Evolutionary conservation across 1,140 invertebrate genomes (phyloP), one percentile per base, ranked within the genome.

Genomic region (Danaus plexippus): DNA sequence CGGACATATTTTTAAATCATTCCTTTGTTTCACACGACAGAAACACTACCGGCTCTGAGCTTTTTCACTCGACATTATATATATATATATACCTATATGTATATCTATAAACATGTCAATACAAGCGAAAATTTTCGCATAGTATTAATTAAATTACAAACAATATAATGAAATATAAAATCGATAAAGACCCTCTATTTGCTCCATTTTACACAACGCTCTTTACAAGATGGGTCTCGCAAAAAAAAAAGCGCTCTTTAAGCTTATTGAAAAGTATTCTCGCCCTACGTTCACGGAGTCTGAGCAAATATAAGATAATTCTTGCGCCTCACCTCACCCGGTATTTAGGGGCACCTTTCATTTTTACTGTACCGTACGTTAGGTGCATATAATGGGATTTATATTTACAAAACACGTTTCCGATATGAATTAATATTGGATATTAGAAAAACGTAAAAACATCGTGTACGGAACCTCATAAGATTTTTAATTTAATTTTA

Each of bases 221-320:
- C 63, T 73, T 75, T 82, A 78, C 75, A 81, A 80, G 80, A 80
- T 68, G 73, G 71, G 66, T 67, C 72, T 71, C 55, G 69, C 66
- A 69, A 69, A 77, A 68, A 80, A 81, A 84, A 82, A 80, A 75
- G 66, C 67, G 73, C 75, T 77, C 76, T 83, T 75, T 80, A 82
- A 85, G 82, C 82, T 85, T 85, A 85, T 85, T 85, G 82, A 83
- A 85, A 81, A 83, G 82, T 85, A 80, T 83, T 83, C 77, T 71
- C 82, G 80, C 80, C 82, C 82, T 66, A 70, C 72, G 80, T 85
- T 85, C 79, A 85, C 82, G 82, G 75, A 67, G 64, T 83, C 76
- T 83, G 82, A 83, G 71, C 82, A 85, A 85, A 85, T 85, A 85
- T 85, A 85, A 85, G 82, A 85, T 85, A 85, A 85, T 85, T 85